Base-by-base conservation (phyloP, 2,113 vertebrate species). In the Dicaeum eximium region DNA sequence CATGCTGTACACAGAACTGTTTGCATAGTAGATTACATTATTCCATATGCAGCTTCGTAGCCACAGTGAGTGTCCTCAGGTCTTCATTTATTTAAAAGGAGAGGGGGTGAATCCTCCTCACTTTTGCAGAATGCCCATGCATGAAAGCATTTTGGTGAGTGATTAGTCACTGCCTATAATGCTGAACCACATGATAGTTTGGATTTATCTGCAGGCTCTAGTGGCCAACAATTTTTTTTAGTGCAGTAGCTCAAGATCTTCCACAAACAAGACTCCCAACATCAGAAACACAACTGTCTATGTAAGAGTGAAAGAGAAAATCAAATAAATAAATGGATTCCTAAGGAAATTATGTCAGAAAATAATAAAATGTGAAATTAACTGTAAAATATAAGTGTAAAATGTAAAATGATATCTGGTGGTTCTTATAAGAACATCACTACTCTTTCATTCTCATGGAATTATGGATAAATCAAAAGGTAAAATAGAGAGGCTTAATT, bases 391-490 rank as follows among this genome's bases (percentile, higher is more conserved):
- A 18, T 19, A 71, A 60, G 8, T 31, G 21, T 37, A 30, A 88
- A 92, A 25, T 53, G 2, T 44, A 37, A 87, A 96, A 66, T 3
- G 7, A 11, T 84, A 64, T 77, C 73, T 89, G 47, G 18, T 80
- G 38, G 45, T 83, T 92, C 50, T 70, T 83, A 50, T 9, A 78
- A 70, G 24, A 91, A 58, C 69, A 54, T 61, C 64, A 70, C 42
- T 61, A 28, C 28, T 70, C 13, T 74, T 91, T 92, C 11, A 33
- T 84, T 95, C 87, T 88, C 57, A 23, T 78, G 20, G 24, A 87
- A 88, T 64, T 88, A 85, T n/a, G 70, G 93, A 83, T 96, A 96
- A 95, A 92, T 92, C 84, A 92, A 65, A 96, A 78, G 65, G 47
- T 57, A 96, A 96, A 95, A n/a, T 62, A 92, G 77, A 87, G 91